Percentiles rank a stretch among this genome's conserved stretches.
Conservation (phyloP, 1,140 invertebrate genomes). For the Drosophila nannoptera region DNA sequence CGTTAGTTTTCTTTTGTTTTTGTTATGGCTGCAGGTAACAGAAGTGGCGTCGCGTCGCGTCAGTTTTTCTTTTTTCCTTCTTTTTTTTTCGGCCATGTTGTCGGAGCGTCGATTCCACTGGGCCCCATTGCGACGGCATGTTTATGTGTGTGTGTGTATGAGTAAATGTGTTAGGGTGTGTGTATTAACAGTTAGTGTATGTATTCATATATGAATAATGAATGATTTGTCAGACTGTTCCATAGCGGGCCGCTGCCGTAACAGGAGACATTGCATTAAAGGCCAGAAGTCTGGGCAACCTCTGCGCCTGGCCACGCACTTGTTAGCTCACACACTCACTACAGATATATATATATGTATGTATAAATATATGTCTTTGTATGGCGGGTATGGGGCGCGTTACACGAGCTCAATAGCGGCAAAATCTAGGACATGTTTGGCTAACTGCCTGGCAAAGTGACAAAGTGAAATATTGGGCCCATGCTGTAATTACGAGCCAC, state of each 20-base stretch:
- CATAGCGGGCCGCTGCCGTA: slow-evolving; percentile 38
- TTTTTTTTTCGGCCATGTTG: slow-evolving; percentile 9
- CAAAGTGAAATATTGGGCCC: slow-evolving; percentile 73
- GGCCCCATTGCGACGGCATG: slow-evolving; percentile 48
- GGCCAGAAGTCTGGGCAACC: slow-evolving; percentile 50
- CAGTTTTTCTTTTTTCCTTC: slow-evolving; percentile 15
- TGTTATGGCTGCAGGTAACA: slow-evolving; percentile 48
- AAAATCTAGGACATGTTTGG: slow-evolving; percentile 75
- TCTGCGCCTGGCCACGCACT: slow-evolving; percentile 46
- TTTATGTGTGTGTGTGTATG: slow-evolving; percentile 14
- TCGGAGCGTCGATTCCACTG: slow-evolving; percentile 46
- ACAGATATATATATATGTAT: background rate
- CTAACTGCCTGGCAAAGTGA: slow-evolving; percentile 67
- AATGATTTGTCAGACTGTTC: slow-evolving; percentile 68
- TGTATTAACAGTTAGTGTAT: slow-evolving; percentile 22
- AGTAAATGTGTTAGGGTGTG: background rate
- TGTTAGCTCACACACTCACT: slow-evolving; percentile 21
- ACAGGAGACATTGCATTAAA: slow-evolving; percentile 55
- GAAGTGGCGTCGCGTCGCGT: slow-evolving; percentile 33
- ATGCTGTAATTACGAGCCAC: slow-evolving; percentile 67
- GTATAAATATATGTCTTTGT: background rate
- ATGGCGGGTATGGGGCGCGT: slow-evolving; percentile 11
- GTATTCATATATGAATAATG: slow-evolving; percentile 66
- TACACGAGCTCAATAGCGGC: slow-evolving; percentile 69
- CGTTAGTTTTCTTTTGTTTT: slow-evolving; percentile 34